Base-by-base conservation (phyloP, 1,140 invertebrate species). In the Uloborus diversus region DNA sequence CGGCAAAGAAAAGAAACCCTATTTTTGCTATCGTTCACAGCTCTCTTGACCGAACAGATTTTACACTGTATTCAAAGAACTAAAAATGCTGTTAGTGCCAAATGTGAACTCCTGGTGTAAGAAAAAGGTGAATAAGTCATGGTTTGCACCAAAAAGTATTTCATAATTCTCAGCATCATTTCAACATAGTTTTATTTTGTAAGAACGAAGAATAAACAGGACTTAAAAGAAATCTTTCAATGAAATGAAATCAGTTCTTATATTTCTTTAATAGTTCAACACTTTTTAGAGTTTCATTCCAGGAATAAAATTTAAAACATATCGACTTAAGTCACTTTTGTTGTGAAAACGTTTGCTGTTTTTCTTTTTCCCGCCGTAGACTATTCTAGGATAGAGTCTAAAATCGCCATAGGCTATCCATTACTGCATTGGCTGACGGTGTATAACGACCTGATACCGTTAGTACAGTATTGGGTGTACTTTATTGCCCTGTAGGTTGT, bases 391-490 rank as follows among this genome's bases (percentile, higher is more conserved):
- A 27, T 32, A 32, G 59, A 75, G 57, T 75, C 71, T 75, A 75
- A 75, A 75, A 75, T 75, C 37, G 71, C 71, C 71, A 75, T 28
- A 23, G 71, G 71, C 71, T 75, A 75, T 75, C 71, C 71, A 75
- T 75, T 75, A 75, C 59, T 49, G 71, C 71, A 51, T 62, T 61
- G 71, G 56, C 59, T 42, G 17, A n/a, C n/a, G n/a, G 35, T 75
- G 64, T 75, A 75, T 75, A 75, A 75, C 71, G 71, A 75, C 71
- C 71, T 75, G 71, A 75, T 75, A 75, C 71, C 57, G 37, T 42
- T 42, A 64, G 71, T 53, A 75, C 28, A 64, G 71, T 75, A 75
- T 75, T 75, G 71, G 70, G 23, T 62, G 59, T 75, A 75, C 59
- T 75, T 75, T 75, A 64, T 75, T 62, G 42, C 71, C 47, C 42